Evolutionary conservation across 2,888 invertebrate species (phyloP), one percentile per base, ranked within the genome.

Genomic region (Dynastes hyllus): DNA sequence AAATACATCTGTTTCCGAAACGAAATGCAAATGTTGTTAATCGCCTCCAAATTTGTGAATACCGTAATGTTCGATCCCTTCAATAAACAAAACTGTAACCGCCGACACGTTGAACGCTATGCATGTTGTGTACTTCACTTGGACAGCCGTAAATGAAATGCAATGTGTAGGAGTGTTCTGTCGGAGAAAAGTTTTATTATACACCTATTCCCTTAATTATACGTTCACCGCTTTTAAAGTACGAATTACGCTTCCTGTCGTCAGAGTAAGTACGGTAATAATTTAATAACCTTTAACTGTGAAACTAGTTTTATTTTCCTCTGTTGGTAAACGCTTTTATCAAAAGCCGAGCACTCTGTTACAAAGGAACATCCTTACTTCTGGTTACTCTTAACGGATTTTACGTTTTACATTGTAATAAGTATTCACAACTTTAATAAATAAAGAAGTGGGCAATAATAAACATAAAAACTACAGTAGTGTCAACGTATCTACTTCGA

Each of bases 11-110:
- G 78, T 61, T 58, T 69, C 27, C 16, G 27, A 29, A 58, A 37
- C 66, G 40, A 69, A 69, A 77, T 77, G 77, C 77, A 77, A 77
- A 77, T 78, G 73, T 77, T 45, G 69, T 66, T 78, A 77, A 77
- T 78, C 55, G 78, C 73, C 13, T 27, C 22, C 37, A 73, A 73
- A 78, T 71, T 78, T 53, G 55, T 32, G 45, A 66, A 50, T 53
- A 61, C 45, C 45, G 40, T 40, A 63, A 76, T 40, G 45, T 32
- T 16, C 45, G 40, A 45, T 61, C 40, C 40, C 73, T 58, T 58
- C 40, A 22, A 73, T 58, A 61, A 73, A 73, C 40, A 11, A 40
- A 71, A 71, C n/a, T 73, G 40, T 66, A 71, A 58, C n/a, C 51
- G 29, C 50, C 22, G 50, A 53, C 51, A 51, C 27, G 0, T 51